phyloP scores from a whole-genome alignment of 1,140 invertebrate genomes.

The Diabrotica virgifera region DNA sequence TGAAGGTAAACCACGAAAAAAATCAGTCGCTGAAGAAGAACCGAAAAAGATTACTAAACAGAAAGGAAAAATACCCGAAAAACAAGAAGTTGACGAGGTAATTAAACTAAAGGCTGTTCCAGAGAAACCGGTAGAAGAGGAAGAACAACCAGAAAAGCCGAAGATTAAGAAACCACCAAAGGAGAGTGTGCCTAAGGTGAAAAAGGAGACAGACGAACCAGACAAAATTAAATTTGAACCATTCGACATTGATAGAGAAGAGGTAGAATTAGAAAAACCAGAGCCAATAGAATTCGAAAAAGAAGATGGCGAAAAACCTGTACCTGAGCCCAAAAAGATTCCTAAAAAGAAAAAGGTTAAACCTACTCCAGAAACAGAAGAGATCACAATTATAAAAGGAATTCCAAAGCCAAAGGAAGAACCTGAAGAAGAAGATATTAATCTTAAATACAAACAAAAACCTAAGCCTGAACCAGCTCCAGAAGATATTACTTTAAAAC shows the following conservation, averaged over 20 bases:
- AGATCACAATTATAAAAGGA: slow-evolving; percentile 53
- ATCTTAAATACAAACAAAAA: slow-evolving; percentile 55
- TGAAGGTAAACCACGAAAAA: slow-evolving; percentile 32
- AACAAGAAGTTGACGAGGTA: slow-evolving; percentile 13
- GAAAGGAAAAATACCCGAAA: slow-evolving; percentile 50
- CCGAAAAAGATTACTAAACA: slow-evolving; percentile 47
- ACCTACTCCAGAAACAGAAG: slow-evolving; percentile 54
- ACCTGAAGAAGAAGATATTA: slow-evolving; percentile 54
- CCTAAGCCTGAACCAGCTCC: slow-evolving; percentile 53
- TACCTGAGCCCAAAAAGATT: slow-evolving; percentile 49
- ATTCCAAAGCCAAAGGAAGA: slow-evolving; percentile 53
- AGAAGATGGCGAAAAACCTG: slow-evolving; percentile 39
- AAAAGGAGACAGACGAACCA: slow-evolving; percentile 47
- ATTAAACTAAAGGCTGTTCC: slow-evolving; percentile 24
- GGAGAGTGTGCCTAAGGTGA: slow-evolving; percentile 51
- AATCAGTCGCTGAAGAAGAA: slow-evolving; percentile 30
- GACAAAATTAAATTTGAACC: slow-evolving; percentile 43
- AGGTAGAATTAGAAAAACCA: slow-evolving; percentile 48
- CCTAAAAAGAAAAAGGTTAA: slow-evolving; percentile 50
- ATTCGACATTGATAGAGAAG: slow-evolving; percentile 37
- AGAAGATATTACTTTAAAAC: slow-evolving; percentile 54
- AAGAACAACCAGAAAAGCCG: slow-evolving; percentile 12
- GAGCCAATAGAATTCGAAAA: slow-evolving; percentile 40
- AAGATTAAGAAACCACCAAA: slow-evolving; percentile 49
- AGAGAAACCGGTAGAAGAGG: slow-evolving; percentile 13